Evolutionary conservation across 1,140 invertebrate species (phyloP), one percentile per base, ranked within the genome.

Genomic region (Helicoverpa zea): DNA sequence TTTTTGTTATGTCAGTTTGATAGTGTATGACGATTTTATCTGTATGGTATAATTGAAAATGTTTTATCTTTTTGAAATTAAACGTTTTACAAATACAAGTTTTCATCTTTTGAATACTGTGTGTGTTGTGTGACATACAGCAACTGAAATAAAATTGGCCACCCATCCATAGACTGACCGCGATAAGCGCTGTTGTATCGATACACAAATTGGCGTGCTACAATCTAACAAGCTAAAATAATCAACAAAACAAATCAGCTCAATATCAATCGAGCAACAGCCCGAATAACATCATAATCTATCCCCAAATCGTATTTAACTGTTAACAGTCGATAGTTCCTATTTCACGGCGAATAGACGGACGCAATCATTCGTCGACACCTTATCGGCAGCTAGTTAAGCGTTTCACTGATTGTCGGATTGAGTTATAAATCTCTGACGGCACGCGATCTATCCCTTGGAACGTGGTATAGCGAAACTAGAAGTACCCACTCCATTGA

Each of bases 311-410:
- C 49, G 47, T 77, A 77, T 77, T 77, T 77, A 77, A 66, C 29
- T 29, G 52, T 79, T 79, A 79, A 59, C 51, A 58, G 64, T 77
- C 61, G 43, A 81, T 73, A 78, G 66, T 58, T 72, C 23, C 52
- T 68, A 80, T 76, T 85, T 88, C 85, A 88, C 85, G 72, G 74
- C 63, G 81, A 87, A 88, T 88, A 90, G 87, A 89, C 85, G 81
- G 89, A 80, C 73, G 86, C 87, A 87, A 93, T 94, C 91, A 90
- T 89, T 93, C 88, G 86, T 82, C 88, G 86, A 91, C 91, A 93
- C 91, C 91, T 93, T 94, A 94, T 94, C 92, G 89, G 90, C 90
- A 89, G 89, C 87, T 93, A 89, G 91, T 93, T 92, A 94, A 93
- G 90, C 90, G 92, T 92, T 94, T 91, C 90, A 82, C 89, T 94